phyloP scores from a whole-genome alignment of 1,140 invertebrate species.

The Magallana gigas region DNA sequence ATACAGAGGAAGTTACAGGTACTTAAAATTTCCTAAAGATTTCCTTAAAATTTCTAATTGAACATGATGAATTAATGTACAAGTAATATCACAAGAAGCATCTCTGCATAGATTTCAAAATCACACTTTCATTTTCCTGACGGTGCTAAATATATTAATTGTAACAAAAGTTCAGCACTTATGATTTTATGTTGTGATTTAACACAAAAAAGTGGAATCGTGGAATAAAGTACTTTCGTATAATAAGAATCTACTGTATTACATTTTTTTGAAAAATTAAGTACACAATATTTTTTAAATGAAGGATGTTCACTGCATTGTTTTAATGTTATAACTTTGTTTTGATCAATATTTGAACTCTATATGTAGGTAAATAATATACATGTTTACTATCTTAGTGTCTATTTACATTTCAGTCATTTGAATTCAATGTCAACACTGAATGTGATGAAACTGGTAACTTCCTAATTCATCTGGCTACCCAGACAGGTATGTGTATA shows the following conservation, averaged over 20 bases:
- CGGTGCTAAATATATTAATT: too few relatives aligned
- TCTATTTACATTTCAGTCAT: slow-evolving; percentile 59
- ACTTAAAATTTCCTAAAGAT: slow-evolving; percentile 1
- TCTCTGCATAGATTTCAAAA: too few relatives aligned
- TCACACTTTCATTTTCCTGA: too few relatives aligned
- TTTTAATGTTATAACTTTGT: background rate
- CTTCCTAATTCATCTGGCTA: slow-evolving; percentile 68
- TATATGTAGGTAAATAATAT: background rate
- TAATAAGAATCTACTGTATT: too few relatives aligned
- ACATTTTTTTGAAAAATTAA: too few relatives aligned
- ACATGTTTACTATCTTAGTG: background rate
- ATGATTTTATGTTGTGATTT: too few relatives aligned
- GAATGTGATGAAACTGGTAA: slow-evolving; percentile 69
- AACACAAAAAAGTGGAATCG: too few relatives aligned
- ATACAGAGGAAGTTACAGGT: slow-evolving; percentile 71
- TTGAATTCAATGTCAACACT: slow-evolving; percentile 73
- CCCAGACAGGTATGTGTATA: slow-evolving; percentile 59
- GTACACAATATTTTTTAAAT: too few relatives aligned
- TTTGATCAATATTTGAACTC: background rate
- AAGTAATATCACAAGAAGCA: too few relatives aligned
- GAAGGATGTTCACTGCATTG: too few relatives aligned
- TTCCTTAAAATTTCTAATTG: background rate
- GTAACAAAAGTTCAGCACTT: too few relatives aligned
- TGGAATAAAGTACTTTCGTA: too few relatives aligned
- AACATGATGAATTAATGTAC: background rate